Evolutionary conservation across 2,888 invertebrate species (phyloP).

Genomic region (Catocala fraxini): DNA sequence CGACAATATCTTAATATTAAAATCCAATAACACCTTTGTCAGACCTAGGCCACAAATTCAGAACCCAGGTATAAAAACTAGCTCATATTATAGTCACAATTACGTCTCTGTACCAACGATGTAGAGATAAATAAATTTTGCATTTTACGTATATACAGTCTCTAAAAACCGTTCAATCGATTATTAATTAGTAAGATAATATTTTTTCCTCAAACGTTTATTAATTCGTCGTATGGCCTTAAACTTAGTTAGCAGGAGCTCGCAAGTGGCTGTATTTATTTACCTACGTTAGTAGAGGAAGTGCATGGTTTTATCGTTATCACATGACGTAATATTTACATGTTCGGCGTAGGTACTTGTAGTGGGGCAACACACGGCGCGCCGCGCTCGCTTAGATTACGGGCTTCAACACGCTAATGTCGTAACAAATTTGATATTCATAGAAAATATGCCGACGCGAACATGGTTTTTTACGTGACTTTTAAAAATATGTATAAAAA

Average conservation of each 20-base stretch:
- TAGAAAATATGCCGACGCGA: slow-evolving; percentile 33
- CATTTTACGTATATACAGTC: no score
- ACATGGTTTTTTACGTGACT: slow-evolving; percentile 43
- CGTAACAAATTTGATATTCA: slow-evolving; percentile 43
- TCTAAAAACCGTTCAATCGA: no score
- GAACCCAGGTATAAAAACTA: no score
- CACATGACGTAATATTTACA: slow-evolving; percentile 59
- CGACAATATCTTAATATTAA: no score
- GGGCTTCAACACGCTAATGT: slow-evolving; percentile 35
- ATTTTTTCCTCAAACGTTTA: neutral
- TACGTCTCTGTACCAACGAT: no score
- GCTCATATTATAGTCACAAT: no score
- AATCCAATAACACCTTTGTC: no score
- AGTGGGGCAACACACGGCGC: slow-evolving; percentile 51
- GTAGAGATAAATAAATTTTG: no score
- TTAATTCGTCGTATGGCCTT: slow-evolving; percentile 8
- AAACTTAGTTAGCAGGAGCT: slow-evolving; percentile 21
- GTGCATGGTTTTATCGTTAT: slow-evolving; percentile 60
- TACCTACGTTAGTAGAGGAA: slow-evolving; percentile 37
- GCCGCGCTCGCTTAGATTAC: slow-evolving; percentile 27
- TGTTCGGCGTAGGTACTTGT: slow-evolving; percentile 34
- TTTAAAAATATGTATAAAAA: slow-evolving; percentile 40
- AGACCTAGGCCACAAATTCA: no score
- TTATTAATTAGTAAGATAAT: no score
- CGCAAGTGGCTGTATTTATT: slow-evolving; percentile 29